A percentile compares a stretch with the other conserved stretches of the same genome.
Conservation (phyloP, 2,113 vertebrate genomes). For the Girardinichthys multiradiatus region DNA sequence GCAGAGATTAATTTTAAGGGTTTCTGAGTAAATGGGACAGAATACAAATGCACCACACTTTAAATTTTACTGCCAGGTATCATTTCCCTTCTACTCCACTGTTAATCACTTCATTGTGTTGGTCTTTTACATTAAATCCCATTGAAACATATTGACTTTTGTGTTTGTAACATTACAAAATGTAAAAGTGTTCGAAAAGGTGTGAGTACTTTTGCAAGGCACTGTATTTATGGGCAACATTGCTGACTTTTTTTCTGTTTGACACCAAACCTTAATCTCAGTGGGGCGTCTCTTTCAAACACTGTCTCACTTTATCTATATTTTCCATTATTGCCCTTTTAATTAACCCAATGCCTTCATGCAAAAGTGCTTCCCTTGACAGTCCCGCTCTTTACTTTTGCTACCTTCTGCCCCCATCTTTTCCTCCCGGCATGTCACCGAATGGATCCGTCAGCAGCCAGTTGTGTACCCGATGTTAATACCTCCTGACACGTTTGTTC, state of each 20-base stretch:
- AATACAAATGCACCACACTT: neutral
- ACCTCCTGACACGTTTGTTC: constrained; percentile 89
- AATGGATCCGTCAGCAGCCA: constrained; percentile 65
- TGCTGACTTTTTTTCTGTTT: neutral
- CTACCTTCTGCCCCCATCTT: constrained; percentile 44
- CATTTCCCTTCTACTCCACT: neutral
- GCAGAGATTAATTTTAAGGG: no score
- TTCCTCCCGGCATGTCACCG: constrained; percentile 31
- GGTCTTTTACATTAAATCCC: neutral
- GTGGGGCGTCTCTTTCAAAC: constrained; percentile 12
- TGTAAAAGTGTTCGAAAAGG: no score
- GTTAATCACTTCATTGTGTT: neutral
- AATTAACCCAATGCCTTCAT: constrained; percentile 61
- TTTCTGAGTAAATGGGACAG: no score
- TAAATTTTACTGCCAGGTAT: neutral
- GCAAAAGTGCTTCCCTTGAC: constrained; percentile 49
- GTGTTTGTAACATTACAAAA: neutral
- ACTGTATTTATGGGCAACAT: constrained; percentile 3
- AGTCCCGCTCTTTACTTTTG: constrained; percentile 29
- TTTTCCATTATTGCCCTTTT: constrained; percentile 39
- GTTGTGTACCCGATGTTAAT: constrained; percentile 78
- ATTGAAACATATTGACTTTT: neutral
- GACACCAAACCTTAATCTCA: constrained; percentile 24
- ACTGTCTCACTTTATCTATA: constrained; percentile 2
- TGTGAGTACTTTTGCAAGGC: no score